These are phyloP conservation scores for Lates calcarifer DNA, from an alignment of 2,113 vertebrate species.

Conservation along the genomic window DNA sequence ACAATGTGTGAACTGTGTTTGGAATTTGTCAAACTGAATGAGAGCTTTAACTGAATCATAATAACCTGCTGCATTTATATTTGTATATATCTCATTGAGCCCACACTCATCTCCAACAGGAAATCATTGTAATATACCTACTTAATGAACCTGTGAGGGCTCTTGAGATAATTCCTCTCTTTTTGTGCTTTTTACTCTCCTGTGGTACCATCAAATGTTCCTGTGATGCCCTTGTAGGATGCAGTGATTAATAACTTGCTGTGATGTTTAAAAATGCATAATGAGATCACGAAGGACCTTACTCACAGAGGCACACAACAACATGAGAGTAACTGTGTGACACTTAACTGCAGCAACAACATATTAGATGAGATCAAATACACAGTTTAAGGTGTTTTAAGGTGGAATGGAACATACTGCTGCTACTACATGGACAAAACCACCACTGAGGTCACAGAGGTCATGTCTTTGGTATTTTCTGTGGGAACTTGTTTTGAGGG, in stretches of 20 bases:
- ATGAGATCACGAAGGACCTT: slow-evolving; percentile 26
- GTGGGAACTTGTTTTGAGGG: no score
- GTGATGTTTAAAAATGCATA: slow-evolving; percentile 8
- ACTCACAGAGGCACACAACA: background rate
- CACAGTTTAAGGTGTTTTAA: background rate
- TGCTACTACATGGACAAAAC: background rate
- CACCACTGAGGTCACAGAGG: background rate
- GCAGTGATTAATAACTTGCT: background rate
- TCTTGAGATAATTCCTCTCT: background rate
- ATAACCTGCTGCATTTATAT: background rate
- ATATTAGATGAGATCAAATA: background rate
- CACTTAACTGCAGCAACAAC: background rate
- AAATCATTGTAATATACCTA: background rate
- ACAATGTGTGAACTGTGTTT: background rate
- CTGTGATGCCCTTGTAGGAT: background rate
- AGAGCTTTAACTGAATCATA: background rate
- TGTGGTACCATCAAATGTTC: slow-evolving; percentile 23
- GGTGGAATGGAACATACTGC: background rate
- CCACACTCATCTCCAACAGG: background rate
- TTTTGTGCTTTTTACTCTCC: slow-evolving; percentile 5
- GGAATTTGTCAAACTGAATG: background rate
- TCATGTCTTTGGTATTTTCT: background rate
- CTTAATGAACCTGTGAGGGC: background rate
- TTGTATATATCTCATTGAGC: background rate
- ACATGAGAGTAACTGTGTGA: slow-evolving; percentile 13